phyloP scores from a whole-genome alignment of 2,797 vertebrate genomes.

The Aratinga solstitialis region DNA sequence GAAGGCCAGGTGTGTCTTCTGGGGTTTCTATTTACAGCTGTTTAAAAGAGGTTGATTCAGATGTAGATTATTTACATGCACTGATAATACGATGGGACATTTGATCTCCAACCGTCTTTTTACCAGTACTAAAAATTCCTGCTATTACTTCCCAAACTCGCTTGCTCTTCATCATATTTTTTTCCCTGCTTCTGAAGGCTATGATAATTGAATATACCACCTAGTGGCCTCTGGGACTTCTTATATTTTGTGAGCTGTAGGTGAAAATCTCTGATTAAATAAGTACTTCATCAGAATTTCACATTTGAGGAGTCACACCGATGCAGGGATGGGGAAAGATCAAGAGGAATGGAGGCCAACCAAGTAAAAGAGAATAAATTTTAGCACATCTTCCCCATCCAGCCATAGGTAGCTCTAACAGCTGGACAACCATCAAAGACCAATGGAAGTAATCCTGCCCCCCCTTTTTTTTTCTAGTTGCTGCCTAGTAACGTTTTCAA shows the following conservation, averaged over 20 bases:
- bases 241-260: not conserved
- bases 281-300: not conserved
- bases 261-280: not conserved
- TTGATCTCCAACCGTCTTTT: not conserved
- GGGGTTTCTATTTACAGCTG: not conserved
- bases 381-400: not conserved
- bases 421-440: not conserved
- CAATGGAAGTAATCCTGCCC: not conserved
- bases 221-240: not conserved
- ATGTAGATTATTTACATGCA: not conserved
- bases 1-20: not conserved
- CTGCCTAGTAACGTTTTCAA: not conserved
- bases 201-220: not conserved
- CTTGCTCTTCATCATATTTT: not conserved
- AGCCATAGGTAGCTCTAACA: not conserved
- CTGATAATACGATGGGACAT: not conserved
- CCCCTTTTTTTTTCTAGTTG: not conserved
- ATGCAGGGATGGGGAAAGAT: not conserved
- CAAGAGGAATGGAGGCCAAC: rapidly evolving
- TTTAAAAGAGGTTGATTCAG: not conserved
- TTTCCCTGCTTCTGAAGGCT: not conserved
- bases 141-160: not conserved
- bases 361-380: not conserved
- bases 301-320: not conserved
- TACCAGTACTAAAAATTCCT: not conserved